phyloP scores from a whole-genome alignment of 1,140 invertebrate genomes.

The Pseudomyrmex pallidus region DNA sequence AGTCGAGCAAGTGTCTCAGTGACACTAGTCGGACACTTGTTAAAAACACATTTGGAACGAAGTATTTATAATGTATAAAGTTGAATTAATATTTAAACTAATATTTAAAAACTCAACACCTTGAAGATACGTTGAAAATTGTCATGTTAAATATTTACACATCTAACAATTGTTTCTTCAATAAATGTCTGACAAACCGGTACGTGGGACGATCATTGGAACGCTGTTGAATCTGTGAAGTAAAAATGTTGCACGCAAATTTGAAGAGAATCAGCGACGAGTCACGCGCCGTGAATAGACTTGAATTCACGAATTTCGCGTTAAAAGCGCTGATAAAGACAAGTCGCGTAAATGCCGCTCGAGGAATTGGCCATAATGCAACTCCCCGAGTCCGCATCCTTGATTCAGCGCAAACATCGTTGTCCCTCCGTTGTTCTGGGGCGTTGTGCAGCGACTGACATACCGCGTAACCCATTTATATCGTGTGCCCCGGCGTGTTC shows the following conservation, averaged over 20 bases:
- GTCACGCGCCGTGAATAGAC: neutral
- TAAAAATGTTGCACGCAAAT: too few species aligned
- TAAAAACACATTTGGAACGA: too few species aligned
- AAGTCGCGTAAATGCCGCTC: neutral
- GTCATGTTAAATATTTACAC: too few species aligned
- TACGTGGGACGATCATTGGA: too few species aligned
- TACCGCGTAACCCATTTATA: conserved; percentile 67
- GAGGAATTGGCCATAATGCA: neutral
- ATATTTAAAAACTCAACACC: too few species aligned
- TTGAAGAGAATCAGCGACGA: neutral
- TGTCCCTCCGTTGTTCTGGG: neutral
- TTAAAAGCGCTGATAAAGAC: neutral
- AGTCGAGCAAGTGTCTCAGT: too few species aligned
- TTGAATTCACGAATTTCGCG: neutral
- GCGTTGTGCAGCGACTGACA: conserved; percentile 38
- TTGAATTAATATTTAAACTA: too few species aligned
- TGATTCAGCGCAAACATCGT: conserved; percentile 14
- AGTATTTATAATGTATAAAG: too few species aligned
- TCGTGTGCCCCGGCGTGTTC: conserved; percentile 5
- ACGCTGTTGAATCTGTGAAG: neutral
- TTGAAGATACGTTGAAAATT: too few species aligned
- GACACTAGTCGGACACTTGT: too few species aligned
- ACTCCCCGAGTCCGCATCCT: neutral
- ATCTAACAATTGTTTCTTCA: too few species aligned
- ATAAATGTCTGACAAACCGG: neutral